Percentiles rank a stretch among this genome's conserved stretches.
Evolutionary conservation across 2,113 vertebrate species (phyloP).

Genomic region (Otolemur garnettii): DNA sequence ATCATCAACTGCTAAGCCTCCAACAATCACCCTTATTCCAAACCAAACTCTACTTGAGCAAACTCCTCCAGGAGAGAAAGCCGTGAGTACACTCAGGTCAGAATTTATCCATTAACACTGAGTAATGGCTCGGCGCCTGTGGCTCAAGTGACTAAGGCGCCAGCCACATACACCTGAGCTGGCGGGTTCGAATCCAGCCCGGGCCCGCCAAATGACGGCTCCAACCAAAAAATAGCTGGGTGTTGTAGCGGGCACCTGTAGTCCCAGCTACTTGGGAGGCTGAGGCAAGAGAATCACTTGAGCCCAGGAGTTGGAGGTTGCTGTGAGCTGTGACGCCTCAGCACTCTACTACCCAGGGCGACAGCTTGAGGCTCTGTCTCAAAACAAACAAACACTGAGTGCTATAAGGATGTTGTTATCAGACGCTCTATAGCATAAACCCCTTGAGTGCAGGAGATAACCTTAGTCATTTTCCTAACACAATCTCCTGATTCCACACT

Average conservation of each 20-base stretch:
- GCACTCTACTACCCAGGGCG: too few relatives aligned
- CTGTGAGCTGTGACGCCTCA: too few relatives aligned
- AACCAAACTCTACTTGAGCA: constrained; percentile 10
- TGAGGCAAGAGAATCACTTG: too few relatives aligned
- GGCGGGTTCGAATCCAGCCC: too few relatives aligned
- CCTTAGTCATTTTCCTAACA: constrained; percentile 11
- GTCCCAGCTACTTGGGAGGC: too few relatives aligned
- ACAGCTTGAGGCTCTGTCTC: too few relatives aligned
- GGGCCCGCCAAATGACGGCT: too few relatives aligned
- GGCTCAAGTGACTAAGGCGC: too few relatives aligned
- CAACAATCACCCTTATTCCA: constrained; percentile 22
- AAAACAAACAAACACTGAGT: neutral
- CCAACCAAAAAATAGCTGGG: too few relatives aligned
- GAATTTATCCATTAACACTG: constrained; percentile 53
- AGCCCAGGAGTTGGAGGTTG: too few relatives aligned
- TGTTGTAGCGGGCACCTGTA: too few relatives aligned
- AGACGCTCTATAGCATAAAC: neutral
- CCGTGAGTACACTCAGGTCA: neutral
- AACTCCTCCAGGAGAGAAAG: constrained; percentile 18
- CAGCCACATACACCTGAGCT: too few relatives aligned
- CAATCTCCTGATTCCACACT: neutral
- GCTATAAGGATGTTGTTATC: neutral
- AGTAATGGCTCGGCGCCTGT: neutral
- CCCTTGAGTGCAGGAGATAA: neutral
- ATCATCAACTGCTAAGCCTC: neutral